Evolutionary conservation across 2,888 invertebrate genomes (phyloP), one percentile per base, ranked within the genome.

Genomic region (Harpagoxenus sublaevis): DNA sequence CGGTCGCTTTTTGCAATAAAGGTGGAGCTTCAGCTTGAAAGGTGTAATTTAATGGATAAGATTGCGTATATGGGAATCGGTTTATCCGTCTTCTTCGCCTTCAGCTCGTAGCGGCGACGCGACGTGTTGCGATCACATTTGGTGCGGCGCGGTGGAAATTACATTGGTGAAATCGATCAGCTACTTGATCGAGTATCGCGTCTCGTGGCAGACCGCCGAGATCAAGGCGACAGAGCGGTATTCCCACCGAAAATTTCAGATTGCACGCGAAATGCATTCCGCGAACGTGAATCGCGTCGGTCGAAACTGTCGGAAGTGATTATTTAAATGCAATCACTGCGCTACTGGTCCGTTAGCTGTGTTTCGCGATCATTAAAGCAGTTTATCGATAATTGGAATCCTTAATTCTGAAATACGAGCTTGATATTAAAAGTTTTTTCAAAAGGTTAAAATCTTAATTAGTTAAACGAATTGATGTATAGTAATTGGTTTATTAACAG

Each of bases 41-140:
- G 75, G 23, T 75, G 39, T 39, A 75, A 75, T 75, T 75, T 65
- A 35, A 63, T 51, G 75, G 39, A 42, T 57, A 28, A 57, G 23
- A 28, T 65, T 39, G 51, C 65, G 39, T 75, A 51, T 28, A 53
- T 51, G 65, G 48, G 31, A 62, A 8, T 74, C 18, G 75, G 39
- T 23, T 66, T 45, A 77, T 65, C 51, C 51, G 23, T 75, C 39
- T 39, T 75, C 18, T 39, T 62, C 48, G 62, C 15, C 23, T 39
- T 51, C 65, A 39, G 12, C 48, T 51, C 23, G 35, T 35, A 55
- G 15, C 65, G 18, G 39, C 75, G 51, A 63, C 35, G 42, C 8
- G 35, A 35, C 35, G 51, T 75, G 51, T 48, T 51, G 51, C 53
- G 66, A 77, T 77, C 51, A 66, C 28, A 53, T 77, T 77, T 66